phyloP scores from a whole-genome alignment of 2,888 invertebrate genomes.

The Aelia acuminata region DNA sequence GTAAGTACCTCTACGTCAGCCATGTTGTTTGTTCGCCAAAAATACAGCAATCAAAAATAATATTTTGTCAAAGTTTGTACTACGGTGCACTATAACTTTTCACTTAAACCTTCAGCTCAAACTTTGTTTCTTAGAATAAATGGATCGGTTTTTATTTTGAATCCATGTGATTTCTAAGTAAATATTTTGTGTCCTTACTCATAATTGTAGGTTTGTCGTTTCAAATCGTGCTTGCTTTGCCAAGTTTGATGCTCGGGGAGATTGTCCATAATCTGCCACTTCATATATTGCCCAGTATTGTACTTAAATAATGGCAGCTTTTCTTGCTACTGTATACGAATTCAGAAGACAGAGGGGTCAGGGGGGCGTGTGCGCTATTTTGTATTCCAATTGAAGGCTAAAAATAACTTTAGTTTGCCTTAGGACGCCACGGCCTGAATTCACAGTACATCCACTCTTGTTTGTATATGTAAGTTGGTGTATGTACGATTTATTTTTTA shows the following conservation, averaged over 20 bases:
- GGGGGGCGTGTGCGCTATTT: neutral
- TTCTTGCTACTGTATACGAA: neutral
- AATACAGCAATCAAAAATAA: too few species aligned
- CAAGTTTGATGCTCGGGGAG: neutral
- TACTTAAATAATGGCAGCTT: neutral
- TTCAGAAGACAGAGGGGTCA: neutral
- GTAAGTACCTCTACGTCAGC: too few species aligned
- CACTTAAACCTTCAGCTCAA: too few species aligned
- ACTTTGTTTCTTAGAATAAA: too few species aligned
- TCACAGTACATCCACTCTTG: neutral
- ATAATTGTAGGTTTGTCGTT: too few species aligned
- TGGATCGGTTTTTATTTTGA: too few species aligned
- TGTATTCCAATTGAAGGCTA: slow-evolving; percentile 38
- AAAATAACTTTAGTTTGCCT: slow-evolving; percentile 29
- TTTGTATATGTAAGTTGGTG: neutral
- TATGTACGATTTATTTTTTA: neutral
- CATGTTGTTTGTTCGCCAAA: too few species aligned
- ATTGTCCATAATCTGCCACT: neutral
- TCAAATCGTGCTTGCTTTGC: too few species aligned
- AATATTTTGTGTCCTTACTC: too few species aligned
- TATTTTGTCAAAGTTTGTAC: too few species aligned
- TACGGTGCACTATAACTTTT: too few species aligned
- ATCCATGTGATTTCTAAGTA: too few species aligned
- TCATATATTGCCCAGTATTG: neutral
- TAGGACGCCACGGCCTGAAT: neutral